Percentiles rank a stretch among this genome's conserved stretches.
Conservation (phyloP, 2,888 invertebrate genomes). For the Polydesmus complanatus region DNA sequence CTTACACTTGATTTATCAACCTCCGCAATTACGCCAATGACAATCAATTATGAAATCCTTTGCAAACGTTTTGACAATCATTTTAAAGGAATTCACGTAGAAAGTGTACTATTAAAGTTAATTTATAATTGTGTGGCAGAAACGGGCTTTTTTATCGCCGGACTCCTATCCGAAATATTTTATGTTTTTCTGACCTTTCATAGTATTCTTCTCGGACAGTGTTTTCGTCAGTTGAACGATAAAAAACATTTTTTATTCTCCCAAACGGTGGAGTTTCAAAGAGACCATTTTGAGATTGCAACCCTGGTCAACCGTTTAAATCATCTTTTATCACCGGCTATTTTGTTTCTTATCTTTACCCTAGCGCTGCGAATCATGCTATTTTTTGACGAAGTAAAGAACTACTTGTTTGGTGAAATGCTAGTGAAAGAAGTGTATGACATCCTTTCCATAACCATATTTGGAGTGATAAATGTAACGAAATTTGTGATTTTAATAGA, state of each 20-base stretch:
- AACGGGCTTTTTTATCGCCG: neutral
- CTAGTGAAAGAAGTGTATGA: neutral
- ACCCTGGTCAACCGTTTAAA: neutral
- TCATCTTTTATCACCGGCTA: neutral
- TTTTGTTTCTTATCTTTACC: neutral
- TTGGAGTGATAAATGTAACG: neutral
- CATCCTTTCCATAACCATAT: neutral
- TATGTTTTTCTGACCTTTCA: neutral
- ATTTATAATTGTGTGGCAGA: too few species aligned
- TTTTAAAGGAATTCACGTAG: neutral
- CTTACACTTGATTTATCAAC: neutral
- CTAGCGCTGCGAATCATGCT: neutral
- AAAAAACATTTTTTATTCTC: too few species aligned
- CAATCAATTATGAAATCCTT: too few species aligned
- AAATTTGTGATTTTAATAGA: neutral
- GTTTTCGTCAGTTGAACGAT: neutral
- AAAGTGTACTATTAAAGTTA: neutral
- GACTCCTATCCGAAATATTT: neutral
- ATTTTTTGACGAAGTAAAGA: neutral
- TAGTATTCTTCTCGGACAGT: neutral
- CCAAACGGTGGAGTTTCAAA: neutral
- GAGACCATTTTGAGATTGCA: neutral
- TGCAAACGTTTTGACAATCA: neutral
- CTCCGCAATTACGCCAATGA: too few species aligned
- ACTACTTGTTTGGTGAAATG: neutral